A percentile compares a stretch with the other conserved stretches of the same genome.
Conservation (phyloP, 2,888 invertebrate genomes). For the Mylabris sibirica region DNA sequence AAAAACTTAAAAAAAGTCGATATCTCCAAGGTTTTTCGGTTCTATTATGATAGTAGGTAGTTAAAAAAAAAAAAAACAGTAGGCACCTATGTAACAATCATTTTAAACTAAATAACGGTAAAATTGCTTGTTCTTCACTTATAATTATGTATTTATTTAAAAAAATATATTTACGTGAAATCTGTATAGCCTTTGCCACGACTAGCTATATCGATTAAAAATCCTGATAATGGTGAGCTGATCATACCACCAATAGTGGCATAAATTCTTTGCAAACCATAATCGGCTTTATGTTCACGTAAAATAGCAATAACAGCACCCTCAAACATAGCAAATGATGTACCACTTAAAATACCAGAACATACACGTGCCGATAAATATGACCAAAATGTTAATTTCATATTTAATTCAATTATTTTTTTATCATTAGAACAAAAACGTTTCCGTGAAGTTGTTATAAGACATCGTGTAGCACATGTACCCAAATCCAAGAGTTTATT, state of each 20-base stretch:
- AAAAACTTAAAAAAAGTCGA: no score
- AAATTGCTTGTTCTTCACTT: neutral
- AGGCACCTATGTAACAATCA: no score
- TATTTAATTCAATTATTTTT: conserved; percentile 69
- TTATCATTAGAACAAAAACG: conserved; percentile 69
- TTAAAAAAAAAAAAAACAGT: no score
- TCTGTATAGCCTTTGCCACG: conserved; percentile 74
- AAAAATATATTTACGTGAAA: conserved; percentile 68
- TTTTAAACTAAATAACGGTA: neutral
- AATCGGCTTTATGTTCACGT: conserved; percentile 78
- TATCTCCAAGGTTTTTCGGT: neutral
- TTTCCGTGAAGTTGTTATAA: conserved; percentile 66
- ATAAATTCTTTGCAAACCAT: conserved; percentile 78
- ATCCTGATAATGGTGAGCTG: conserved; percentile 78
- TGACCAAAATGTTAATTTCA: conserved; percentile 74
- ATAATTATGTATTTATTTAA: neutral
- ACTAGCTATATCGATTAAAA: conserved; percentile 79
- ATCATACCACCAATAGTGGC: conserved; percentile 81
- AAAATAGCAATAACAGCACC: conserved; percentile 80
- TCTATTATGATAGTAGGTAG: no score
- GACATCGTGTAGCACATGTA: conserved; percentile 68
- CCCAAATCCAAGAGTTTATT: conserved; percentile 59
- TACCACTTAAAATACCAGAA: conserved; percentile 75
- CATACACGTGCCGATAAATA: conserved; percentile 71
- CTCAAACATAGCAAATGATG: conserved; percentile 82